Evolutionary conservation across 2,888 invertebrate species (phyloP).

Genomic region (Penaeus monodon): DNA sequence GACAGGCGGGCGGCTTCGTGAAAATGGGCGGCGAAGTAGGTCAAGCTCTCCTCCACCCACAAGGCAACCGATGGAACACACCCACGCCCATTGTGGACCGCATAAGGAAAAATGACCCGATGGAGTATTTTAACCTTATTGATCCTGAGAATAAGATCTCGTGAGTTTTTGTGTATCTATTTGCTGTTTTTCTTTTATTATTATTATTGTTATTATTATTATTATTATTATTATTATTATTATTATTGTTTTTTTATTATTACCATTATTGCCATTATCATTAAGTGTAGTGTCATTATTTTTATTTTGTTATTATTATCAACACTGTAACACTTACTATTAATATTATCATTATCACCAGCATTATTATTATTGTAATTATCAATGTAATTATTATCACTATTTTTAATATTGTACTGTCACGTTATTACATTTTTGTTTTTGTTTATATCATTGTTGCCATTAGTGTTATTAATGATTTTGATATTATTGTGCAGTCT

Average conservation of each 20-base stretch:
- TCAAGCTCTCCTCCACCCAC: conserved; percentile 46
- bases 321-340: no score
- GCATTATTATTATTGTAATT: no score
- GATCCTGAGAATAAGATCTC: conserved; percentile 52
- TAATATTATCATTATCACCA: no score
- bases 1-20: conserved; percentile 45
- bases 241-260: neutral
- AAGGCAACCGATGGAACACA: conserved; percentile 43
- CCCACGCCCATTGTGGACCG: conserved; percentile 27
- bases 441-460: no score
- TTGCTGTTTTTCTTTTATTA: neutral
- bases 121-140: conserved; percentile 52
- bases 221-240: neutral
- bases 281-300: no score
- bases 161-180: conserved; percentile 4
- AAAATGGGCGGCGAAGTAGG: conserved; percentile 48
- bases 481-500: no score
- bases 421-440: no score
- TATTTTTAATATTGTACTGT: no score
- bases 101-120: conserved; percentile 43
- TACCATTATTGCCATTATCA: no score
- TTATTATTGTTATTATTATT: neutral
- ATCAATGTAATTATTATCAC: no score
- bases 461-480: no score
- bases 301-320: no score